Evolutionary conservation across 2,888 invertebrate genomes (phyloP).

Genomic region (Spatulosminthurus flaviceps): DNA sequence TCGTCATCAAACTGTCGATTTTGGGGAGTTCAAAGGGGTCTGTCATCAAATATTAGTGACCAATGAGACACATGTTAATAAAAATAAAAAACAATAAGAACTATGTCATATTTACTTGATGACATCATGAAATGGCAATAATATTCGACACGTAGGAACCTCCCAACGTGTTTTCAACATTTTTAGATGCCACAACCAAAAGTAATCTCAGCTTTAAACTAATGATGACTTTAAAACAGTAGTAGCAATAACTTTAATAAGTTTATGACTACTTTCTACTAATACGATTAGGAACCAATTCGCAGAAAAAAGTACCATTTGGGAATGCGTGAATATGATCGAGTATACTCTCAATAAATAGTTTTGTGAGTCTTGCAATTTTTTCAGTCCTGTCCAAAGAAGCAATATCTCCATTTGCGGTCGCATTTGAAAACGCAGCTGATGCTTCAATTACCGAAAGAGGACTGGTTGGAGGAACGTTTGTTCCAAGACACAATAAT

Average conservation of each 20-base stretch:
- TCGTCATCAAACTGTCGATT: too few relatives aligned
- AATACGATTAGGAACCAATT: neutral
- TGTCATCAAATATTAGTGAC: too few relatives aligned
- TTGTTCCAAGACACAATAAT: conserved; percentile 57
- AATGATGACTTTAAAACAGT: too few relatives aligned
- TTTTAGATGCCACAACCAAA: too few relatives aligned
- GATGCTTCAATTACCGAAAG: conserved; percentile 51
- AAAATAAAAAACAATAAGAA: too few relatives aligned
- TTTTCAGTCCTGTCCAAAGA: conserved; percentile 61
- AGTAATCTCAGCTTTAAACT: too few relatives aligned
- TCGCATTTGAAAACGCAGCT: conserved; percentile 45
- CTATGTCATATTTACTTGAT: too few relatives aligned
- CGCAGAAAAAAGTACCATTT: conserved; percentile 69
- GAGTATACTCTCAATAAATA: conserved; percentile 82
- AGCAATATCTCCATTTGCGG: conserved; percentile 59
- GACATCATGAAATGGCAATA: too few relatives aligned
- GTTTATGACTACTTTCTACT: too few relatives aligned
- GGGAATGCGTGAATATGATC: conserved; percentile 92
- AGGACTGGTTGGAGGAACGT: conserved; percentile 54
- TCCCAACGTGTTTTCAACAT: neutral
- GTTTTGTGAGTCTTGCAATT: conserved; percentile 78
- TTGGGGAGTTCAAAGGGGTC: too few relatives aligned
- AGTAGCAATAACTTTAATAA: too few relatives aligned
- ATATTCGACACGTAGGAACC: too few relatives aligned
- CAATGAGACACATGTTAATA: neutral